Percentiles rank a stretch among this genome's conserved stretches.
These are phyloP conservation scores for Ambastaia sidthimunki DNA, from an alignment of 2,797 vertebrate genomes.

Conservation along the genomic window DNA sequence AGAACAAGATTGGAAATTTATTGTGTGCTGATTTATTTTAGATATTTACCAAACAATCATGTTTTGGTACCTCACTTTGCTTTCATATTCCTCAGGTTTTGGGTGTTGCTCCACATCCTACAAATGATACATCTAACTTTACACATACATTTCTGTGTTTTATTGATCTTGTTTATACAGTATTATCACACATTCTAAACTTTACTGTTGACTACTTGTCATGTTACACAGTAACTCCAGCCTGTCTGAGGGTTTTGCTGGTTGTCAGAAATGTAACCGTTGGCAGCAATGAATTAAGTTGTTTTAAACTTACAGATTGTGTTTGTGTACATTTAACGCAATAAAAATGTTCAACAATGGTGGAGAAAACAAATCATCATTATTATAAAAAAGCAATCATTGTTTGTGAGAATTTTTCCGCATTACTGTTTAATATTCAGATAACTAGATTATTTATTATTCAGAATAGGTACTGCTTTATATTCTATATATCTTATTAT, in stretches of 20 bases:
- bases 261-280: conserved; percentile 13
- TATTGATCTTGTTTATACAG: conserved; percentile 35
- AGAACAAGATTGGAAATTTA: conserved; percentile 22
- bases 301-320: conserved; percentile 65
- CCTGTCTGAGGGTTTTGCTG: not conserved
- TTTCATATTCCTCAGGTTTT: conserved; percentile 34
- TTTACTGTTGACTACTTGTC: not conserved
- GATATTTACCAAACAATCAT: conserved; percentile 28
- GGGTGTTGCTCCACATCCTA: not conserved
- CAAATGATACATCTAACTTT: conserved; percentile 9
- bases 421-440: not conserved
- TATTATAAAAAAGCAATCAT: not conserved
- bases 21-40: conserved; percentile 2
- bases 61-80: conserved; percentile 43
- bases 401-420: not conserved
- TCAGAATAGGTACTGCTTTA: too few species aligned
- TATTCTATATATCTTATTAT: too few species aligned
- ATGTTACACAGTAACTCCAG: not conserved
- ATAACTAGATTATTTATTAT: not conserved
- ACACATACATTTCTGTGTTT: conserved; percentile 21
- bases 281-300: conserved; percentile 43
- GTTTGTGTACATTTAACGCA: conserved; percentile 39
- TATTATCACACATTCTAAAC: not conserved
- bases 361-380: conserved; percentile 40
- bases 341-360: conserved; percentile 67